These are phyloP conservation scores for Henicopernis longicauda DNA, from an alignment of 2,113 vertebrate genomes.

Conservation along the genomic window DNA sequence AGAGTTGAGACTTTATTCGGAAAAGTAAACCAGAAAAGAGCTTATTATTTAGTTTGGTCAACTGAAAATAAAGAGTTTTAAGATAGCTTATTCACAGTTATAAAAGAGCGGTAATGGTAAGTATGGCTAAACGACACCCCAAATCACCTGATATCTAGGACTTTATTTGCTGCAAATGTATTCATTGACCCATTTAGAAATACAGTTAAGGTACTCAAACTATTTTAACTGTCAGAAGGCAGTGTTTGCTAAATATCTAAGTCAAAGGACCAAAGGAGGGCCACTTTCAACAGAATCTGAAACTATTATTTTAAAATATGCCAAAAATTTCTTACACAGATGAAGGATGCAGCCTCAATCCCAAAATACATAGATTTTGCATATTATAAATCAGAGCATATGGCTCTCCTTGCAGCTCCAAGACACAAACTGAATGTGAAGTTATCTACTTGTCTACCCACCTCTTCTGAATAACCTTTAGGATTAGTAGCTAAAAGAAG, in stretches of 20 bases:
- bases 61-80: neutral
- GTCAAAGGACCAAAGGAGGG: neutral
- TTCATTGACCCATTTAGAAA: neutral
- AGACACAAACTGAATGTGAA: neutral
- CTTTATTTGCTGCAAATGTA: neutral
- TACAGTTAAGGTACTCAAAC: neutral
- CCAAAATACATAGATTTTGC: conserved; percentile 30
- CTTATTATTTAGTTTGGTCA: neutral
- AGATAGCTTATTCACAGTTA: neutral
- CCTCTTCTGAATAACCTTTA: conserved; percentile 38
- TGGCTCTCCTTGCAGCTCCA: conserved; percentile 36
- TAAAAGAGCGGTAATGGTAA: neutral
- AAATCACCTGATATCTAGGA: neutral
- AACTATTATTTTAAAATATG: neutral
- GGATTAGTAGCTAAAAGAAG: neutral
- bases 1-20: neutral
- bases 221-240: neutral
- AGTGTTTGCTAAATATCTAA: neutral
- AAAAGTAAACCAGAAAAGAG: neutral
- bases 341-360: neutral
- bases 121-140: neutral
- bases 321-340: neutral
- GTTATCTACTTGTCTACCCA: conserved; percentile 28
- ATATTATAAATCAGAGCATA: conserved; percentile 45
- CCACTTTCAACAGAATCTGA: neutral